Conservation (phyloP, 2,797 vertebrate genomes). For the Thripadectes ignobilis region DNA sequence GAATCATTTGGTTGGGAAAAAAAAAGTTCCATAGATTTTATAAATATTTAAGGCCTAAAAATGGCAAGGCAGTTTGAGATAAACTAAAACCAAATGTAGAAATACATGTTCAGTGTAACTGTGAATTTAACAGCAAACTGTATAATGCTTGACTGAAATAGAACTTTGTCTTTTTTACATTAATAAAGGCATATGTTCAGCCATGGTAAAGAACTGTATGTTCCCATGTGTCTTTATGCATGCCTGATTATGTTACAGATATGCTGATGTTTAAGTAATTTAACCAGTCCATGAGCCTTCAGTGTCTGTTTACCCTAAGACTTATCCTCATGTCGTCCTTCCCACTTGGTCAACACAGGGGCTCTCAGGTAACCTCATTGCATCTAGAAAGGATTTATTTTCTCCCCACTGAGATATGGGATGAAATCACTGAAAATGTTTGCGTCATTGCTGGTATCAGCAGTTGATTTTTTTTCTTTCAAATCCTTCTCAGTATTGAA, state of each 20-base stretch:
- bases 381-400: not conserved
- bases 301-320: not conserved
- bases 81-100: constrained; percentile 62
- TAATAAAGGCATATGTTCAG: not conserved
- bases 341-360: not conserved
- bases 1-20: not conserved
- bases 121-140: constrained; percentile 23
- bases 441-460: not conserved
- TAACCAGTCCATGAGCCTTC: not conserved
- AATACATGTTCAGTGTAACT: constrained; percentile 12
- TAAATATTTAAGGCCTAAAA: constrained; percentile 47
- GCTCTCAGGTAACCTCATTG: rapidly evolving
- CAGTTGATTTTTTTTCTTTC: not conserved
- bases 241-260: not conserved
- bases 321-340: not conserved
- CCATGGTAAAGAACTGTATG: not conserved
- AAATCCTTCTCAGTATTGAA: not conserved
- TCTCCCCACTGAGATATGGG: not conserved
- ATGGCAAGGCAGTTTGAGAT: not conserved
- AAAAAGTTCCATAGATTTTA: not conserved
- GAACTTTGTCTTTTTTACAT: not conserved
- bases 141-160: constrained; percentile 20
- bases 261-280: not conserved
- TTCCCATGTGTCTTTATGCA: not conserved
- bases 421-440: not conserved